Conservation (phyloP, 2,888 invertebrate genomes). For the Cordilura impudica region DNA sequence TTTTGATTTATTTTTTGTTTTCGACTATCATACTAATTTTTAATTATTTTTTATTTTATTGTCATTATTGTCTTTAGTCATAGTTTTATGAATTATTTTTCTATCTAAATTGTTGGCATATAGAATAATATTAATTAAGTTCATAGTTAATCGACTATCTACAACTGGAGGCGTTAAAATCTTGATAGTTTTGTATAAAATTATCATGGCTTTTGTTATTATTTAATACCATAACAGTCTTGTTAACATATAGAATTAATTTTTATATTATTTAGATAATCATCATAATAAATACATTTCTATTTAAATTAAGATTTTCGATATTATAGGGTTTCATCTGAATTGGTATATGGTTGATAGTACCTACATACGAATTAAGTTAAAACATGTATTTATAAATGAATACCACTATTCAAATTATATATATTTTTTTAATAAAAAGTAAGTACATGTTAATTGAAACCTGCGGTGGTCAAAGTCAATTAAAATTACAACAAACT, state of each 20-base stretch:
- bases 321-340: too few relatives aligned
- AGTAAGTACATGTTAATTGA: too few relatives aligned
- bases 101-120: not conserved
- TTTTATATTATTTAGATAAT: slow-evolving; percentile 33
- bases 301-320: slow-evolving; percentile 31
- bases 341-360: too few relatives aligned
- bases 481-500: too few relatives aligned
- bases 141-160: slow-evolving; percentile 9
- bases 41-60: not conserved
- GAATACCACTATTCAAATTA: too few relatives aligned
- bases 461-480: too few relatives aligned
- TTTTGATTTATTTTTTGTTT: not conserved
- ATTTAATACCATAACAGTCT: slow-evolving; percentile 24
- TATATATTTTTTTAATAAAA: too few relatives aligned
- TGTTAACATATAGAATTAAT: slow-evolving; percentile 52
- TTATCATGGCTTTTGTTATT: not conserved
- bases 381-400: too few relatives aligned
- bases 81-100: not conserved
- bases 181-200: not conserved
- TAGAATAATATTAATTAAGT: slow-evolving; percentile 28
- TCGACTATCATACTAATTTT: too few relatives aligned
- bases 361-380: too few relatives aligned
- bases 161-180: slow-evolving; percentile 46
- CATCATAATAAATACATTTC: slow-evolving; percentile 26
- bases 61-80: not conserved